A percentile compares a stretch with the other conserved stretches of the same genome.
Evolutionary conservation across 2,113 vertebrate species (phyloP).

Genomic region (Rhea pennata): DNA sequence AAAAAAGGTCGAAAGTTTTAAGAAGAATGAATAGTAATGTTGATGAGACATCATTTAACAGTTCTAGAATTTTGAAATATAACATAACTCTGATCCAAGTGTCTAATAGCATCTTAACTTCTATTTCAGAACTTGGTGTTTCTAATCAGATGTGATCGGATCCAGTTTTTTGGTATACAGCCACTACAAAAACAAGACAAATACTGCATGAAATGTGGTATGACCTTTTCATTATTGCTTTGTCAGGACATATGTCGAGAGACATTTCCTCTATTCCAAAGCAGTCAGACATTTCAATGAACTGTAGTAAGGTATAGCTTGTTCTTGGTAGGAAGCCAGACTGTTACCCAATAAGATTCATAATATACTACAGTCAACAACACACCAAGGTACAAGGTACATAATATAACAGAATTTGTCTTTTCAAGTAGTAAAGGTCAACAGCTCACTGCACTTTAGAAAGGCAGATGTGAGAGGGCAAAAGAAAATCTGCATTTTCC

Average conservation of each 20-base stretch:
- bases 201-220: conserved; percentile 32
- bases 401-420: conserved; percentile 2
- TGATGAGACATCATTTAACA: background rate
- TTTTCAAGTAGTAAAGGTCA: background rate
- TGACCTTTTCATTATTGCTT: conserved; percentile 69
- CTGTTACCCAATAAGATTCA: background rate
- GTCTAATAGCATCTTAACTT: conserved; percentile 8
- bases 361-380: conserved; percentile 1
- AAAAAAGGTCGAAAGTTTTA: conserved; percentile 54
- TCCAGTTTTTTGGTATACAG: conserved; percentile 52
- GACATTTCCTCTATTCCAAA: conserved; percentile 20
- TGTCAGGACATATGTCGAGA: conserved; percentile 64
- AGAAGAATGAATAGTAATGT: conserved; percentile 41
- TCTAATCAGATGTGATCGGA: conserved; percentile 61
- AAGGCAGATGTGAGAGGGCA: background rate
- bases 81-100: conserved; percentile 10
- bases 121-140: conserved; percentile 10
- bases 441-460: background rate
- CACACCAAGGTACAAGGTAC: background rate
- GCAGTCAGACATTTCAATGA: background rate
- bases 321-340: background rate
- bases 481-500: background rate
- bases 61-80: conserved; percentile 20
- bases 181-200: conserved; percentile 53
- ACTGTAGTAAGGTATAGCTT: background rate